A percentile compares a stretch with the other conserved stretches of the same genome.
phyloP scores from a whole-genome alignment of 2,113 vertebrate genomes.

The Capreolus pygargus region DNA sequence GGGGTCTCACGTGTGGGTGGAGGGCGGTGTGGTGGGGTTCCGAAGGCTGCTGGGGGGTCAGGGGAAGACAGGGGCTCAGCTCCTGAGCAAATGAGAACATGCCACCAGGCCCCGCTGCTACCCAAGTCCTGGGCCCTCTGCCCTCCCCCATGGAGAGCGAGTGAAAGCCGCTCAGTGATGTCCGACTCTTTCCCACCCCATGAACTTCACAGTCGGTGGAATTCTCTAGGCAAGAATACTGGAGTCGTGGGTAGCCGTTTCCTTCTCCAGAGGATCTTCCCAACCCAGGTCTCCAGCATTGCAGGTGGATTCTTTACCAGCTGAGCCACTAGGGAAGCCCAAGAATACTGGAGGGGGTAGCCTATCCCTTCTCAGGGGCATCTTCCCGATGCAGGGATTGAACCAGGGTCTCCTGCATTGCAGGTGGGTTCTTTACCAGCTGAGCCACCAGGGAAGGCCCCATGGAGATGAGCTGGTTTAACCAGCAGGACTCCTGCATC shows the following conservation, averaged over 20 bases:
- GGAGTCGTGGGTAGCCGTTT: not conserved
- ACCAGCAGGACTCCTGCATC: not conserved
- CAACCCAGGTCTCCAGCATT: no score
- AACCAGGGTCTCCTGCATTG: not conserved
- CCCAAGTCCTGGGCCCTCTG: not conserved
- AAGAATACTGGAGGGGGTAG: no score
- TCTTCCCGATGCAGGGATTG: not conserved
- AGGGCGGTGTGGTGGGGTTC: not conserved
- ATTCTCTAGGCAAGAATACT: not conserved
- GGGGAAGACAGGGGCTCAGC: not conserved
- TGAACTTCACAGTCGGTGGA: not conserved
- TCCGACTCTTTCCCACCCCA: not conserved
- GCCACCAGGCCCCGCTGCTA: rapidly evolving
- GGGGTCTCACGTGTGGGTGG: rapidly evolving
- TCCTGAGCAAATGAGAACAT: not conserved
- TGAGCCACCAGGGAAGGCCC: not conserved
- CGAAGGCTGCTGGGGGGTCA: not conserved
- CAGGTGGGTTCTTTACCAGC: not conserved
- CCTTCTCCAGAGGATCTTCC: not conserved
- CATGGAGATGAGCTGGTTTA: not conserved
- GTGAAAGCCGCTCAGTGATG: not conserved
- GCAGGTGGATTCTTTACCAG: no score
- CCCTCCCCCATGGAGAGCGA: not conserved
- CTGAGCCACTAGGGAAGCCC: no score
- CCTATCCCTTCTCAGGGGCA: not conserved